Conservation (phyloP, 2,113 vertebrate species). For the Lophochroa leadbeateri region DNA sequence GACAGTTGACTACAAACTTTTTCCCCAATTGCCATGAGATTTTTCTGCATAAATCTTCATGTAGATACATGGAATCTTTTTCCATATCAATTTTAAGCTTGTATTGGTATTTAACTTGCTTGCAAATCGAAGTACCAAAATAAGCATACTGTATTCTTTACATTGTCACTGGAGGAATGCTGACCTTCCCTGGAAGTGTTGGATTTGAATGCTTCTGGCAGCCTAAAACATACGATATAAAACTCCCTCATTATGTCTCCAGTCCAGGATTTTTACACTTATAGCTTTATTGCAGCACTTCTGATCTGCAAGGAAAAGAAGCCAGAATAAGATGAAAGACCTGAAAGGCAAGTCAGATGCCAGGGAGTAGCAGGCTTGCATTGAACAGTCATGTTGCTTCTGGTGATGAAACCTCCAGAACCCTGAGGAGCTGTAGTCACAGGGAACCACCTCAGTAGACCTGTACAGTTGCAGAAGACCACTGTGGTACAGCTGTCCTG, state of each 20-base stretch:
- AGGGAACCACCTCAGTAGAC: not conserved
- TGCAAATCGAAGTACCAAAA: not conserved
- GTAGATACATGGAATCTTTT: not conserved
- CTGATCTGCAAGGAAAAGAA: not conserved
- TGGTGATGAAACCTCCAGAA: not conserved
- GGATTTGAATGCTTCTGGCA: not conserved
- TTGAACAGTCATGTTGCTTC: not conserved
- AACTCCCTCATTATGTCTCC: not conserved
- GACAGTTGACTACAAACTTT: not conserved
- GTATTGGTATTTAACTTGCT: not conserved
- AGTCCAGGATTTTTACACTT: not conserved
- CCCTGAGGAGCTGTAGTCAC: not conserved
- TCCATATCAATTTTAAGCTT: not conserved
- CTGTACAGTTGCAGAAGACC: not conserved
- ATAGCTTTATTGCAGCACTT: not conserved
- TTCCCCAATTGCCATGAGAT: not conserved
- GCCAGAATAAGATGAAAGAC: not conserved
- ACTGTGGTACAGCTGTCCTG: accelerated
- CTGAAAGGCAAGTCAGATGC: not conserved
- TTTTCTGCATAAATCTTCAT: not conserved
- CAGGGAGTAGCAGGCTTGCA: not conserved
- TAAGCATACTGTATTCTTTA: not conserved
- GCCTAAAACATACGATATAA: not conserved
- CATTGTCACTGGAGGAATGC: not conserved
- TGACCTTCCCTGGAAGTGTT: not conserved